Base-by-base conservation (phyloP, 37 sponge, comb jelly and placozoan species). In the Axinella damicornis region DNA sequence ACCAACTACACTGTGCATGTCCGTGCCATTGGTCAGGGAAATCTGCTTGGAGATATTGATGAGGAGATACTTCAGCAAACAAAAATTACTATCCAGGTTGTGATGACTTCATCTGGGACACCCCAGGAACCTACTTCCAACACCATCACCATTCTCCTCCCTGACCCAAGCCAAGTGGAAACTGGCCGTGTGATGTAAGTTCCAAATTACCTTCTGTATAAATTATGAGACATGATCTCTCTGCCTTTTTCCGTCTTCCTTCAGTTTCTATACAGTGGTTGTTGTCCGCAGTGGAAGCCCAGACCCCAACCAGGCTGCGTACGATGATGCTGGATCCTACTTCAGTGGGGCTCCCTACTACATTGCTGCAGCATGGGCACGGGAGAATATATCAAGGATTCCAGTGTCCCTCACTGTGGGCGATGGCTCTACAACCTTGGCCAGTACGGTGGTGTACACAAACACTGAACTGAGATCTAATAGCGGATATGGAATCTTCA, bases 221-320 rank as follows among this genome's bases (percentile, higher is more conserved):
- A n/a, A 28, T 60, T 35, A 59, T 11, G 6, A 20, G 15, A 14
- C 30, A 60, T 21, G 2, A 76, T 5, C 22, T 6, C 53, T 32
- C 64, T 31, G 60, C 25, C 35, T 15, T 71, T 71, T n/a, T n/a
- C n/a, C n/a, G n/a, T n/a, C 46, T 34, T n/a, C 67, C 11, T 73
- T 6, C 71, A 83, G 84, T 21, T 74, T 83, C 33, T 83, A 83
- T 83, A 76, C 57, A n/a, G 66, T 83, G 2, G 38, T 73, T 37
- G 75, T 83, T 39, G 73, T 35, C 27, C 33, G 21, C 32, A 61
- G 41, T 11, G 53, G 39, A 11, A 61, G 33, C 62, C 18, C 21
- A 19, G 63, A 77, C 30, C 28, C 62, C 16, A 40, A 77, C 24
- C 66, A 28, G 22, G 2, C 24, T 4, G 38, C 5, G n/a, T 73